These are phyloP conservation scores for Leucoraja erinaceus DNA, from an alignment of 2,113 vertebrate species.

Conservation along the genomic window DNA sequence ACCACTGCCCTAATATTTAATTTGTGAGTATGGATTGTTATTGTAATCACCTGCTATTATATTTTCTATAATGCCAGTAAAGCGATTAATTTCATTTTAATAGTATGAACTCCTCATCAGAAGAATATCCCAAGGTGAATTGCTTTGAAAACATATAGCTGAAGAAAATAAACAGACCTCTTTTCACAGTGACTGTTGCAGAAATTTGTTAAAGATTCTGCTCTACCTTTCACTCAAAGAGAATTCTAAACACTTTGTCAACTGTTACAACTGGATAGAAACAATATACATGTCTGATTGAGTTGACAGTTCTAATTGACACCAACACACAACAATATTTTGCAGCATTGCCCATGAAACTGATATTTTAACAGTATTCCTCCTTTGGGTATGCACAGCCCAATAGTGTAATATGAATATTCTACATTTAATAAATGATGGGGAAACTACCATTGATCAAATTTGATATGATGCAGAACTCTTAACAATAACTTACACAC, in stretches of 20 bases:
- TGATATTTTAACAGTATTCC: not conserved
- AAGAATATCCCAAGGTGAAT: not conserved
- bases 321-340: not conserved
- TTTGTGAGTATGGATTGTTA: not conserved
- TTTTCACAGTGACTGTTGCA: not conserved
- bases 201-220: not conserved
- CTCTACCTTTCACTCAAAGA: not conserved
- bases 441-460: not conserved
- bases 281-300: conserved; percentile 14
- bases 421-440: not conserved
- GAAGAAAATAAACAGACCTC: not conserved
- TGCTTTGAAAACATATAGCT: not conserved
- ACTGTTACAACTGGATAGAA: not conserved
- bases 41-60: not conserved
- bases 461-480: not conserved
- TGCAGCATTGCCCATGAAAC: not conserved
- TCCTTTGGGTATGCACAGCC: not conserved
- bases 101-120: not conserved
- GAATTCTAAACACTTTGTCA: not conserved
- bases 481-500: too few species aligned
- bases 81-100: not conserved
- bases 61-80: not conserved
- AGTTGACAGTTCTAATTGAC: conserved; percentile 25
- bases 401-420: not conserved
- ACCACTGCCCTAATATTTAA: too few species aligned